Evolutionary conservation across 2,797 vertebrate species (phyloP).

Genomic region (Lerista edwardsae): DNA sequence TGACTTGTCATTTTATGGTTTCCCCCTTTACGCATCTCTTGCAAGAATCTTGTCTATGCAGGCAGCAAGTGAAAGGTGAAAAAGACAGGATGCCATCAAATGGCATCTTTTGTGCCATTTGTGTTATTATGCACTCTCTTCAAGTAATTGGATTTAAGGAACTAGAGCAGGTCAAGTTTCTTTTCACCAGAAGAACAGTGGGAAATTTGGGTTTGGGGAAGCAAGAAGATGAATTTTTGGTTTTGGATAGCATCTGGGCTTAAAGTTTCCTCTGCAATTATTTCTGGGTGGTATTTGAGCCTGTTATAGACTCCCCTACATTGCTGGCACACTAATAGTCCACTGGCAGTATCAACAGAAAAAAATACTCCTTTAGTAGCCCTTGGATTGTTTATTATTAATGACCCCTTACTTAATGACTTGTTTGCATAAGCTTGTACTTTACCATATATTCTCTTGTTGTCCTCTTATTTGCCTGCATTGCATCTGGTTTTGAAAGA

Average conservation of each 20-base stretch:
- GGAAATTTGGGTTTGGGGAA: neutral
- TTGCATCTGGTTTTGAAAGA: neutral
- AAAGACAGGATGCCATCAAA: too few species aligned
- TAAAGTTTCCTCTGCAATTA: neutral
- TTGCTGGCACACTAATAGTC: too few species aligned
- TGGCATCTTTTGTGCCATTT: too few species aligned
- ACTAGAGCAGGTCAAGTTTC: too few species aligned
- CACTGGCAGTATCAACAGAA: neutral
- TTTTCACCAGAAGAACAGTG: too few species aligned
- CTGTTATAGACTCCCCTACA: neutral
- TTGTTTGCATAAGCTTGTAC: neutral
- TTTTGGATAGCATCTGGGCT: neutral
- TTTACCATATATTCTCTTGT: neutral
- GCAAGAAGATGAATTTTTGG: neutral
- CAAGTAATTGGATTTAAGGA: too few species aligned
- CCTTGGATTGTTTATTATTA: neutral
- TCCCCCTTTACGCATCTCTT: too few species aligned
- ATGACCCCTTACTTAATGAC: neutral
- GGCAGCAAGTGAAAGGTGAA: too few species aligned
- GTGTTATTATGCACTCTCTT: too few species aligned
- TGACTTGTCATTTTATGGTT: too few species aligned
- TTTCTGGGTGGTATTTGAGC: neutral
- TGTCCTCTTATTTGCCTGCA: neutral
- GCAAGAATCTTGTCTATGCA: too few species aligned
- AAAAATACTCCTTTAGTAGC: neutral